Conservation (phyloP, 2,888 invertebrate species). For the Xestia rhomboidea region DNA sequence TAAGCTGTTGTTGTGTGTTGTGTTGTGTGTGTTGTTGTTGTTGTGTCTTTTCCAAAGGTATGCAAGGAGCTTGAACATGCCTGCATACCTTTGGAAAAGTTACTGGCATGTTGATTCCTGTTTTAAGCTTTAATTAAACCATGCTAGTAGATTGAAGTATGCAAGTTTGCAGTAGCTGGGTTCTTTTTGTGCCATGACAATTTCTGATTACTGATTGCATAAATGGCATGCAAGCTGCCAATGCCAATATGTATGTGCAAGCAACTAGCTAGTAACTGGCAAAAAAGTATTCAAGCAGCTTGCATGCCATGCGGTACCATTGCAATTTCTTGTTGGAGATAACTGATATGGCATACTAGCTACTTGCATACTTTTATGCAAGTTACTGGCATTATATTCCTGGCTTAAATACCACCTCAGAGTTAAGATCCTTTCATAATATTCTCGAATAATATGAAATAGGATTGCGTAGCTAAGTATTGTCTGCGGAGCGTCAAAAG, state of each 20-base stretch:
- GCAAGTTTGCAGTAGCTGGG: background rate
- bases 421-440: slow-evolving; percentile 48
- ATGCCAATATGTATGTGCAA: background rate
- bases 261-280: background rate
- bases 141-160: background rate
- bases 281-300: background rate
- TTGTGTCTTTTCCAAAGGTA: no score
- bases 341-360: background rate
- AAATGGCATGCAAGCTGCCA: background rate
- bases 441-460: slow-evolving; percentile 57
- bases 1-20: no score
- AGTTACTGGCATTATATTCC: background rate
- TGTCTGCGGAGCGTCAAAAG: slow-evolving; percentile 77
- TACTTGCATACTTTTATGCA: background rate
- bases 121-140: background rate
- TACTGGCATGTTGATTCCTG: background rate
- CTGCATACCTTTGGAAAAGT: background rate
- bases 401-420: slow-evolving; percentile 5
- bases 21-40: no score
- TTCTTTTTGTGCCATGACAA: background rate
- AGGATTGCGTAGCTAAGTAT: slow-evolving; percentile 67
- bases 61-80: no score
- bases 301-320: background rate
- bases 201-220: background rate
- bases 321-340: background rate